These are phyloP conservation scores for Sarcoramphus papa DNA, from an alignment of 2,797 vertebrate genomes.

Conservation along the genomic window DNA sequence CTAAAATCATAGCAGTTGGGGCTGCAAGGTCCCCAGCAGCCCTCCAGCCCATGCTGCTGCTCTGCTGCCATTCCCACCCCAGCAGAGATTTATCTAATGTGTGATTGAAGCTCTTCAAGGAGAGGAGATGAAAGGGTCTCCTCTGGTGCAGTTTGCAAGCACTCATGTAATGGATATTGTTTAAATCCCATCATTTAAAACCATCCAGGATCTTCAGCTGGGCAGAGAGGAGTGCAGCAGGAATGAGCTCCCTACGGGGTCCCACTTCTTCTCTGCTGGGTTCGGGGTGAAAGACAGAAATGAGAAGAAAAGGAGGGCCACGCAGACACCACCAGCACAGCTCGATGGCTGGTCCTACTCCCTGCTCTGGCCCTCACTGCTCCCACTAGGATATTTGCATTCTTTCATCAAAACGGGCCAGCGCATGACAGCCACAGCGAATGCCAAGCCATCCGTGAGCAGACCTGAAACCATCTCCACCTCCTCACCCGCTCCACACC, in stretches of 20 bases:
- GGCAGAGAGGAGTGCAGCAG: neutral
- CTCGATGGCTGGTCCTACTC: neutral
- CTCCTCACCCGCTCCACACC: neutral
- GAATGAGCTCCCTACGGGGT: fast-evolving
- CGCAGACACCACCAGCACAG: neutral
- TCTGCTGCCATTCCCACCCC: fast-evolving
- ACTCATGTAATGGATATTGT: neutral
- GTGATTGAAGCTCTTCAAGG: neutral
- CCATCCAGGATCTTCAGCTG: neutral
- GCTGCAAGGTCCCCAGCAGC: neutral
- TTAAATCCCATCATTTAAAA: neutral
- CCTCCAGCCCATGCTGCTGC: neutral
- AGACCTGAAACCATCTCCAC: neutral
- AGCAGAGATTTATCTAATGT: neutral
- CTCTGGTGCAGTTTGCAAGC: neutral
- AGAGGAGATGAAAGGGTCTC: neutral
- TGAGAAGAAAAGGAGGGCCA: neutral
- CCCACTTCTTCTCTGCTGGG: fast-evolving
- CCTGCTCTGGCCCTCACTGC: neutral
- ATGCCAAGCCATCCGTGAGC: fast-evolving
- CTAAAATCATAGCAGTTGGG: fast-evolving
- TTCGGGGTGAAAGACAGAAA: neutral
- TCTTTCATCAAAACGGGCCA: neutral
- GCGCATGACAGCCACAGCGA: neutral
- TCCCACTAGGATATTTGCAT: neutral